These are phyloP conservation scores for Pitangus sulphuratus DNA, from an alignment of 2,797 vertebrate species.

Conservation along the genomic window DNA sequence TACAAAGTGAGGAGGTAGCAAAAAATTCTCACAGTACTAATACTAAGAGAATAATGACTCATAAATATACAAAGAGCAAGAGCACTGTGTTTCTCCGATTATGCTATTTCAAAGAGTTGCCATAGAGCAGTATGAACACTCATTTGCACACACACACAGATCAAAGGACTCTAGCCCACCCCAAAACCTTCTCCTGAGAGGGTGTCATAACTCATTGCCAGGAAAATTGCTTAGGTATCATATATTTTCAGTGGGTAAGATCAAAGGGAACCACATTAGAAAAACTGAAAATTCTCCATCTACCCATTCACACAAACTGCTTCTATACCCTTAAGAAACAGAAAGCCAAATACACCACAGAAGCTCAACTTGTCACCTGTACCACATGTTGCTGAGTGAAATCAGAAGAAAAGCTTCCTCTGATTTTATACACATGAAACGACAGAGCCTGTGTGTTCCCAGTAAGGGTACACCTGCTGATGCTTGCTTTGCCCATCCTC, in stretches of 20 bases:
- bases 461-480: neutral
- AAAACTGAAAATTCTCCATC: neutral
- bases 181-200: neutral
- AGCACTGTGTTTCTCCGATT: neutral
- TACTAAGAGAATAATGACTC: slow-evolving; percentile 45
- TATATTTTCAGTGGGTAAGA: neutral
- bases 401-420: neutral
- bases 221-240: slow-evolving; percentile 27
- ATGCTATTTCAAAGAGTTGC: neutral
- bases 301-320: neutral
- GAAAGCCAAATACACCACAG: neutral
- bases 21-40: slow-evolving; percentile 24
- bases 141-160: neutral
- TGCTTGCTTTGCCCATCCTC: neutral
- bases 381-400: neutral
- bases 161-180: slow-evolving; percentile 5
- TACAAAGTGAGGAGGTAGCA: neutral
- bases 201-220: slow-evolving; percentile 3
- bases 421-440: neutral
- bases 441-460: neutral
- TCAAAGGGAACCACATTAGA: neutral
- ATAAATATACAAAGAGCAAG: neutral
- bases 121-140: neutral
- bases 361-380: neutral
- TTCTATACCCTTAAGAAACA: neutral